Evolutionary conservation across 2,113 vertebrate species (phyloP).

Genomic region (Sinocyclocheilus grahami): DNA sequence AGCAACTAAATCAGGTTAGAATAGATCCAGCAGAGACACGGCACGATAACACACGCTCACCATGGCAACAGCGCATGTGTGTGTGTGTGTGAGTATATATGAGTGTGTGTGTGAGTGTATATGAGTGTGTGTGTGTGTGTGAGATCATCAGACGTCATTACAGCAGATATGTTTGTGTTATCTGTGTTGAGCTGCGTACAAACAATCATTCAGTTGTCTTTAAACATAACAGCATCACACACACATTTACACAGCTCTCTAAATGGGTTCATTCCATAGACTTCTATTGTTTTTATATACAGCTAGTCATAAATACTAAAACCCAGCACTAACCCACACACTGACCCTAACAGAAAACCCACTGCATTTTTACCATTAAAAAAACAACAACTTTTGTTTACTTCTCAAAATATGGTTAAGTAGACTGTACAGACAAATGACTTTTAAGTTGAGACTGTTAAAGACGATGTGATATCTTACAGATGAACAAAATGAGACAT

Average conservation of each 20-base stretch:
- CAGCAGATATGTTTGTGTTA: slow-evolving; percentile 18
- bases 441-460: not conserved
- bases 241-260: not conserved
- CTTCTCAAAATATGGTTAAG: no score
- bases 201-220: not conserved
- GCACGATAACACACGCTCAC: slow-evolving; percentile 67
- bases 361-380: no score
- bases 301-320: not conserved
- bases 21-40: slow-evolving; percentile 85
- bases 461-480: no score
- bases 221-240: not conserved
- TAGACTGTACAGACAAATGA: not conserved
- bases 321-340: not conserved
- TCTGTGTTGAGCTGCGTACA: slow-evolving; percentile 10
- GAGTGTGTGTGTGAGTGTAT: slow-evolving; percentile 15
- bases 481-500: no score
- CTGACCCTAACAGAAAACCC: no score
- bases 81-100: slow-evolving; percentile 17
- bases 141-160: slow-evolving; percentile 11
- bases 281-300: not conserved
- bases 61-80: slow-evolving; percentile 68
- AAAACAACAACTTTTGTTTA: no score
- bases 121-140: slow-evolving; percentile 6
- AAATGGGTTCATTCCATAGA: not conserved
- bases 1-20: slow-evolving; percentile 97